Evolutionary conservation across 2,888 invertebrate genomes (phyloP).

Genomic region (Theodoxus fluviatilis): DNA sequence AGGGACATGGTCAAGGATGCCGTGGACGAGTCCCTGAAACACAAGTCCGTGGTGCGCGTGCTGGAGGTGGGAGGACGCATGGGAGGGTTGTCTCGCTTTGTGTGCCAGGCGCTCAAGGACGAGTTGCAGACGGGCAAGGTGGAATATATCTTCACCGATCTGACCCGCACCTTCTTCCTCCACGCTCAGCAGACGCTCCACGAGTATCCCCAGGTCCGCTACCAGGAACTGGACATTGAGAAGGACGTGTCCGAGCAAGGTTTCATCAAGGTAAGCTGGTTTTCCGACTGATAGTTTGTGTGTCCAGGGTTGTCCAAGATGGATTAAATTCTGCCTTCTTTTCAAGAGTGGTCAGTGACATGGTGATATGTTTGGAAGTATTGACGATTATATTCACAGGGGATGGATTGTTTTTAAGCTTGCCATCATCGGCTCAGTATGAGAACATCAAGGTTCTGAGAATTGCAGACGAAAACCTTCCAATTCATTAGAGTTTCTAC

Average conservation of each 20-base stretch:
- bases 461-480: too few species aligned
- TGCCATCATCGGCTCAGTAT: too few species aligned
- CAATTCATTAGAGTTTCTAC: too few species aligned
- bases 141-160: constrained; percentile 26
- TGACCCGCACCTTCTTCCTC: constrained; percentile 26
- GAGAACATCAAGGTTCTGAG: too few species aligned
- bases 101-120: constrained; percentile 16
- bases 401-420: too few species aligned
- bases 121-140: constrained; percentile 22
- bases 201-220: constrained; percentile 22
- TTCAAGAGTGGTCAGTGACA: too few species aligned
- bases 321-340: too few species aligned
- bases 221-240: constrained; percentile 25
- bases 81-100: constrained; percentile 25
- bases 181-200: constrained; percentile 21
- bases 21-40: constrained; percentile 16
- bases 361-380: too few species aligned
- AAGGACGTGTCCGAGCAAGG: constrained; percentile 19
- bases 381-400: too few species aligned
- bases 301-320: too few species aligned
- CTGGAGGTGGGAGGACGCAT: constrained; percentile 27
- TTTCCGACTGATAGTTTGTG: too few species aligned
- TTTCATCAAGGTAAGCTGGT: constrained; percentile 11
- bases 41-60: constrained; percentile 23
- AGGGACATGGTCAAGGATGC: constrained; percentile 21